Evolutionary conservation across 2,888 invertebrate species (phyloP), one percentile per base, ranked within the genome.

Genomic region (Stenurella melanura): DNA sequence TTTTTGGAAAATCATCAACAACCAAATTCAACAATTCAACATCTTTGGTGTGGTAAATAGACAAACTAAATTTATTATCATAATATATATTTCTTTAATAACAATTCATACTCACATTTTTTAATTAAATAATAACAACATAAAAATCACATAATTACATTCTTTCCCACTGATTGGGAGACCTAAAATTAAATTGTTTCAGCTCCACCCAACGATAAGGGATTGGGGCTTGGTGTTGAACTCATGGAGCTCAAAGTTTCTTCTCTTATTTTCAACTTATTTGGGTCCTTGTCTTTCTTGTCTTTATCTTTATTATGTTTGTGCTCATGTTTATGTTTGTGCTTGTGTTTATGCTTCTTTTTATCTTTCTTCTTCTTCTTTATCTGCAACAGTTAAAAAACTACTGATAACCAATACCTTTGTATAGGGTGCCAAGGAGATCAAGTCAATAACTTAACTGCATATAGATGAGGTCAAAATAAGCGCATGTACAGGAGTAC

Each of bases 271-370:
- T 92, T 93, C 71, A 93, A 86, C 81, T 92, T 92, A 7, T 91
- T 92, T 0, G 86, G 91, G 90, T 91, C 90, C 77, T 91, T 90
- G 12, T 92, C 92, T 78, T 90, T 90, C 76, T 87, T 89, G 74
- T 91, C 90, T 69, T 93, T 89, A 89, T 86, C 93, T 91, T 79
- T 92, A 85, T 81, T 90, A 82, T 92, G 91, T 78, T 92, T 91
- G 82, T 93, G 92, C 77, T 92, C 91, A 79, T 92, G 92, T 81
- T 92, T 95, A 87, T 96, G 96, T 84, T 96, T 96, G 87, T 97
- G 96, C 86, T 96, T 97, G 86, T 97, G 96, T 88, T 97, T 97
- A 88, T 97, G 96, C 87, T 97, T 97, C 89, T 97, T 93, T 86
- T 94, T 95, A 85, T 95, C 93, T 84, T 95, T 95, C 64, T 95